Evolutionary conservation across 2,888 invertebrate species (phyloP), one percentile per base, ranked within the genome.

Genomic region (Adelognathus sp.): DNA sequence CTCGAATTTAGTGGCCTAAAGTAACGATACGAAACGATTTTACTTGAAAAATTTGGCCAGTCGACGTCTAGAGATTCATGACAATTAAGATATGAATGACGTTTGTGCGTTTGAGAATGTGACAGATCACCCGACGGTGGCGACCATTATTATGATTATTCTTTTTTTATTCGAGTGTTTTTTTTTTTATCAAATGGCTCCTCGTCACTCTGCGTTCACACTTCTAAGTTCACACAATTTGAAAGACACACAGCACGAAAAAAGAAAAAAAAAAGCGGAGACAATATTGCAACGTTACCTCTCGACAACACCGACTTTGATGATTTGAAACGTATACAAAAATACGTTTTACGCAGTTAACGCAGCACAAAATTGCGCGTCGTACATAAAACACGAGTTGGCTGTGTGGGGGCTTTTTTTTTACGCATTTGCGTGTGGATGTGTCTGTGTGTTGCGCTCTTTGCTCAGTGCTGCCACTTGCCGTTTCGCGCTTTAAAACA

Each of bases 301-400:
- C 83, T 72, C 73, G 71, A 79, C 69, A 70, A 73, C 61, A 46
- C 71, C 14, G 54, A 36, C 31, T 36, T 60, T 63, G 76, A 81
- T 71, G 80, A 81, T 82, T 84, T 64, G 41, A n/a, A 6, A 71
- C 82, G 82, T 81, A 82, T 80, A 3, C 11, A 50, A 76, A 83
- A 83, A 82, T 82, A 82, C 85, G 82, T 86, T 88, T 88, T 88
- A 87, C 88, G 88, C 88, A 88, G 88, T 86, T 85, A 77, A 84
- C 82, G 80, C 82, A 73, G 81, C n/a, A n/a, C n/a, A 82, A 88
- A 85, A 88, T 86, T 50, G 83, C 86, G 87, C 88, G 86, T 87
- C 88, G 84, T 73, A 39, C 39, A n/a, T n/a, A 82, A 83, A 85
- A 86, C 85, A 84, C 83, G 84, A 87, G 86, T 87, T 84, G 83